Evolutionary conservation across 2,113 vertebrate genomes (phyloP), one percentile per base, ranked within the genome.

Genomic region (Python bivittatus): DNA sequence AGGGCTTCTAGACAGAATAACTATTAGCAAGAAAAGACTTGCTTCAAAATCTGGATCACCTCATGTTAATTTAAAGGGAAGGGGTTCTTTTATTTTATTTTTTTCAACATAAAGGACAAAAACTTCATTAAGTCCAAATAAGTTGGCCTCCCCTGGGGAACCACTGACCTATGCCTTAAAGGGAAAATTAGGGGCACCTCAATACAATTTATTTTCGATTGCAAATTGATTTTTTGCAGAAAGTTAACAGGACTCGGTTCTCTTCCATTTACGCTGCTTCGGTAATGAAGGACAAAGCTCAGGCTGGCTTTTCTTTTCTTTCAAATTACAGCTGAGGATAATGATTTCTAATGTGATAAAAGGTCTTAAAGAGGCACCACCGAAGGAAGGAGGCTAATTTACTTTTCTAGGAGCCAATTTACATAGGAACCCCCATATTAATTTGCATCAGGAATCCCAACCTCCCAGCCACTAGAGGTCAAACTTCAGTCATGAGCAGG

Each of bases 371-470:
- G 93, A 92, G 84, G 60, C 89, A 94, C 0, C 0, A 64, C 33
- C 79, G 91, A 91, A 95, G 86, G 52, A 61, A 95, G 86, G 22
- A 1, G 20, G 11, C 84, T 93, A 92, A 96, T 96, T 95, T 93
- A 93, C 79, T 93, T 89, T 90, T 3, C 83, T 87, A 91, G 88
- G 20, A 92, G 90, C 84, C 94, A 89, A 94, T 94, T 96, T 95
- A 86, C 53, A 94, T 42, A 7, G 92, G 83, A 61, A 92, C 94
- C 91, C 25, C 54, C 2, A 5, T 60, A 93, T 86, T 88, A 48
- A 93, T 95, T 91, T 86, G 89, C 89, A 88, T 48, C 48, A 54
- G 52, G 84, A 96, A 95, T 93, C 53, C 88, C 93, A 90, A 84
- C 68, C 20, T 91, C 92, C 84, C 88, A 87, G 89, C 54, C 93